Conservation (phyloP, 2,113 vertebrate species). For the Toxotes chatareus region DNA sequence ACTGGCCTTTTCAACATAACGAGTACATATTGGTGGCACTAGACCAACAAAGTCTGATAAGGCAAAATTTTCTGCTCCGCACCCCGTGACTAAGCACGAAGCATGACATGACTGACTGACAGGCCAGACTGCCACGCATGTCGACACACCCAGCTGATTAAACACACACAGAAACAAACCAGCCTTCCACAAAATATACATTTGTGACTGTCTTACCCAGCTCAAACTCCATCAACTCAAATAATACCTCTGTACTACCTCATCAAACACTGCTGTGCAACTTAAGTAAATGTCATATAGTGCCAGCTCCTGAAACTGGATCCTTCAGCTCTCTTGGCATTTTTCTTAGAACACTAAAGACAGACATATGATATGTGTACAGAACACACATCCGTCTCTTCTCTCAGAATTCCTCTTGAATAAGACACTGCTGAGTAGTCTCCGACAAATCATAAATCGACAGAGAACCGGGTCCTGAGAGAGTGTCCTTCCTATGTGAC, state of each 20-base stretch:
- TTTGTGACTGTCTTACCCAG: not conserved
- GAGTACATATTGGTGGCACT: not conserved
- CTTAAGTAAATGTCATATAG: constrained; percentile 7
- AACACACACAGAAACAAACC: constrained; percentile 16
- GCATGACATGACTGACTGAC: constrained; percentile 4
- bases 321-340: not conserved
- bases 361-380: not conserved
- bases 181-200: not conserved
- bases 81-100: not conserved
- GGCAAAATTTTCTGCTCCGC: not conserved
- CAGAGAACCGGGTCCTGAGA: not conserved
- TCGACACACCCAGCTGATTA: constrained; percentile 35
- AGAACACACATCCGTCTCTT: not conserved
- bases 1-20: not conserved
- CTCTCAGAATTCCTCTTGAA: not conserved
- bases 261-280: constrained; percentile 10
- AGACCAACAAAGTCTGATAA: not conserved
- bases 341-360: not conserved
- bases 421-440: not conserved
- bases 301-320: not conserved
- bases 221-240: not conserved
- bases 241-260: not conserved
- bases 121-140: not conserved
- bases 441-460: not conserved
- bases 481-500: not conserved